A percentile compares a stretch with the other conserved stretches of the same genome.
Conservation (phyloP, 2,797 vertebrate species). For the Sternotherus odoratus region DNA sequence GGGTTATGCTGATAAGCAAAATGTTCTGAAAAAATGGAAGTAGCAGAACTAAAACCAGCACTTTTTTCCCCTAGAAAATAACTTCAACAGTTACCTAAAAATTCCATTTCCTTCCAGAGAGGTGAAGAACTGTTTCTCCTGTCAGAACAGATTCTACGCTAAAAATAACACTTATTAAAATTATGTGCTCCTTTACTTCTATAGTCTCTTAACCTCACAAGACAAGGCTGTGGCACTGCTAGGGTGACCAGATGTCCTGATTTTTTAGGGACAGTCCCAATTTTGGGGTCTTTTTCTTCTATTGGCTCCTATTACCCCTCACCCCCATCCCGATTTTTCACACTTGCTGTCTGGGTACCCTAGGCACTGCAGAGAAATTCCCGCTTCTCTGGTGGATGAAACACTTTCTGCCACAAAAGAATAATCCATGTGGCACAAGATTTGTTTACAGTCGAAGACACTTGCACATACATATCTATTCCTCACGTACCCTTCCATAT, state of each 20-base stretch:
- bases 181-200: background rate
- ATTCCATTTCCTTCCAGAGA: background rate
- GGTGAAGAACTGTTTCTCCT: accelerated
- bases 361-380: background rate
- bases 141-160: background rate
- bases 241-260: too few species aligned
- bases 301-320: too few species aligned
- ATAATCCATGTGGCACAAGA: background rate
- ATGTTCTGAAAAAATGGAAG: background rate
- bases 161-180: background rate
- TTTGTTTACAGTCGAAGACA: background rate
- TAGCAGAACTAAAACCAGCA: background rate
- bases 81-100: background rate
- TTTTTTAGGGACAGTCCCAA: too few species aligned
- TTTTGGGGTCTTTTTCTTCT: too few species aligned
- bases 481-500: background rate
- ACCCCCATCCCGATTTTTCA: too few species aligned
- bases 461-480: background rate
- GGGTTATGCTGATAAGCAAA: background rate
- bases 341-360: too few species aligned
- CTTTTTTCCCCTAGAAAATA: background rate
- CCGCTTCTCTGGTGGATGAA: background rate
- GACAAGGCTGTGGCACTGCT: background rate
- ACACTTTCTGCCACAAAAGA: background rate
- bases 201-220: background rate